Percentiles rank a stretch among this genome's conserved stretches.
These are phyloP conservation scores for Notolabrus celidotus DNA, from an alignment of 2,797 vertebrate species.

Conservation along the genomic window DNA sequence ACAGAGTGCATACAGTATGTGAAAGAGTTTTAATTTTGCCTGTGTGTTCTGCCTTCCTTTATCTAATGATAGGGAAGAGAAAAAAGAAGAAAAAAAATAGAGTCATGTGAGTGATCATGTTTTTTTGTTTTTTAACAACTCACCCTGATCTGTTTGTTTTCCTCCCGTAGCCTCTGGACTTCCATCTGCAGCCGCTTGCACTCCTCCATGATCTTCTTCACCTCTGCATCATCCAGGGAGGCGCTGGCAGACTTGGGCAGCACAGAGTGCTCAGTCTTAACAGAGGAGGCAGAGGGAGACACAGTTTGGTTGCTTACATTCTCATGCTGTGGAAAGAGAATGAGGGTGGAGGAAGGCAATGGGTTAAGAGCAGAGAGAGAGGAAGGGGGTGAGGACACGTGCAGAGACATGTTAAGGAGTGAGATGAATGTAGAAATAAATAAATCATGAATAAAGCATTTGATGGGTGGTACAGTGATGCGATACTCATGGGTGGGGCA, in stretches of 20 bases:
- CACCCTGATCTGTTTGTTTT: constrained; percentile 95
- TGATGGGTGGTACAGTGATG: constrained; percentile 51
- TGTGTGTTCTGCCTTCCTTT: too few species aligned
- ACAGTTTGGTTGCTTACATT: constrained; percentile 91
- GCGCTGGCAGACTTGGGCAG: constrained; percentile 91
- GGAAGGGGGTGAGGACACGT: constrained; percentile 26
- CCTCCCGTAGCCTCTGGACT: constrained; percentile 94
- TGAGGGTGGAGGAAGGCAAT: background rate
- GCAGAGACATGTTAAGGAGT: constrained; percentile 39
- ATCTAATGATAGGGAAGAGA: too few species aligned
- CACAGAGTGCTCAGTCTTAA: constrained; percentile 90
- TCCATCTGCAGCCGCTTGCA: constrained; percentile 93
- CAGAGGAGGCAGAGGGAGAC: constrained; percentile 87
- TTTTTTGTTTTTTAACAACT: constrained; percentile 28
- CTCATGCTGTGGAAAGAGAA: constrained; percentile 89
- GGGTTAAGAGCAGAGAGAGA: constrained; percentile 12
- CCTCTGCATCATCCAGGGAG: constrained; percentile 92
- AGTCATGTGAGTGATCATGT: too few species aligned
- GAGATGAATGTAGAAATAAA: constrained; percentile 58
- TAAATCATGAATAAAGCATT: constrained; percentile 49
- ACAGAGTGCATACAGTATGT: too few species aligned
- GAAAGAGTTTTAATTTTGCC: too few species aligned
- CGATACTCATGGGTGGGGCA: constrained; percentile 24
- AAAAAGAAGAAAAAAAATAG: too few species aligned
- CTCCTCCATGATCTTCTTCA: constrained; percentile 96